Conservation (phyloP, 2,113 vertebrate genomes). For the Glareola pratincola region DNA sequence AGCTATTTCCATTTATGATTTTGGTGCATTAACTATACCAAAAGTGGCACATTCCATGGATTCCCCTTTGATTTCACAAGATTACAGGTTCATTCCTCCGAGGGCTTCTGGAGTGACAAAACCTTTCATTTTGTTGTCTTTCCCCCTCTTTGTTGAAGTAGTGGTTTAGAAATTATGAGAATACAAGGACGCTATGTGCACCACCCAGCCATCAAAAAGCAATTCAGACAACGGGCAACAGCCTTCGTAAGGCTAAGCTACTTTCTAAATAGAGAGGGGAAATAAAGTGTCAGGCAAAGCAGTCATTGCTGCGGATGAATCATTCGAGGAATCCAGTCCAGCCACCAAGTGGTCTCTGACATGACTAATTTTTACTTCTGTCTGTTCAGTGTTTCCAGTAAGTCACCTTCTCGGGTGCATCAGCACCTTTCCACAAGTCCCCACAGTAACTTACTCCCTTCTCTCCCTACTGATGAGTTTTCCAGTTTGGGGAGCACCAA, state of each 20-base stretch:
- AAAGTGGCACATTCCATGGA: neutral
- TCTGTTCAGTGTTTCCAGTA: slow-evolving; percentile 18
- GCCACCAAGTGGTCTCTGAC: neutral
- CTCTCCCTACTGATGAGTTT: neutral
- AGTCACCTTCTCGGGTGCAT: neutral
- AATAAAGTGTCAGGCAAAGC: neutral
- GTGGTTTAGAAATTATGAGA: neutral
- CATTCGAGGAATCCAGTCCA: neutral
- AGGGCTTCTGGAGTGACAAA: neutral
- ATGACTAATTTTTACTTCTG: neutral
- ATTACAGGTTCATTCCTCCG: neutral
- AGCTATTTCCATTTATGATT: neutral
- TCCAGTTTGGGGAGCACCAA: neutral
- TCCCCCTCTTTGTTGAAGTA: neutral
- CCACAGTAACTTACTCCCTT: neutral
- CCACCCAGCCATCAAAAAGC: neutral
- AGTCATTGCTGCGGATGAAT: slow-evolving; percentile 30
- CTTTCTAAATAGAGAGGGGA: neutral
- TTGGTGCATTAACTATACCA: neutral
- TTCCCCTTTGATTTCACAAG: neutral
- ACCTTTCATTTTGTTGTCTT: neutral
- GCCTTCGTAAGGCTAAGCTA: neutral
- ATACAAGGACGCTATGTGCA: neutral
- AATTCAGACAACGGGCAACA: neutral
- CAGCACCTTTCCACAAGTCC: neutral